A percentile compares a stretch with the other conserved stretches of the same genome.
Evolutionary conservation across 2,797 vertebrate genomes (phyloP).

Genomic region (Siniperca scherzeri): DNA sequence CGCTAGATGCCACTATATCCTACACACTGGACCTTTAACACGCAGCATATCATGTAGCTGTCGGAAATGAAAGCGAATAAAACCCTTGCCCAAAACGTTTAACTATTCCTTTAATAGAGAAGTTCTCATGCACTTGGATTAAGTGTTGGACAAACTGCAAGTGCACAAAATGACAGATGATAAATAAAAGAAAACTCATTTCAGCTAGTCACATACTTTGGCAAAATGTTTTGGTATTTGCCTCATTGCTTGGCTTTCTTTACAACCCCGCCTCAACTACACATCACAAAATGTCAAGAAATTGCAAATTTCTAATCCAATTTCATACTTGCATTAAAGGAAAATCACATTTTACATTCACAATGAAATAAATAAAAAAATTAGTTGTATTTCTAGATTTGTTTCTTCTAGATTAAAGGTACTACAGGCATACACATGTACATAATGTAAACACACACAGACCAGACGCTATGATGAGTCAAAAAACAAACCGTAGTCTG

Average conservation of each 20-base stretch:
- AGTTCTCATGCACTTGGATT: too few relatives aligned
- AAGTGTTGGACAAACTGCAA: too few relatives aligned
- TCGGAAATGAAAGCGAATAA: too few relatives aligned
- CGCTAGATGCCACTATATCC: too few relatives aligned
- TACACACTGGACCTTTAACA: too few relatives aligned
- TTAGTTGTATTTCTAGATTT: background rate
- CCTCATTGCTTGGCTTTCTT: background rate
- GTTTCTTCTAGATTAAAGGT: background rate
- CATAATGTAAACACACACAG: background rate
- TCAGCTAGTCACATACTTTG: background rate
- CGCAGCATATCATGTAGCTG: too few relatives aligned
- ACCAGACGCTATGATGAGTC: background rate
- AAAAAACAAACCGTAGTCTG: conserved; percentile 4
- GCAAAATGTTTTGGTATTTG: background rate
- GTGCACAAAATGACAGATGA: too few relatives aligned
- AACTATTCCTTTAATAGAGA: too few relatives aligned
- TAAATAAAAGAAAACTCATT: too few relatives aligned
- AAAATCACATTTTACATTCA: background rate
- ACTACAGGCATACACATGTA: background rate
- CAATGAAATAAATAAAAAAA: background rate
- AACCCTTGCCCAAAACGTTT: too few relatives aligned
- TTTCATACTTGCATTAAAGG: background rate
- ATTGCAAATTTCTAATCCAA: background rate
- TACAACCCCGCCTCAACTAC: background rate
- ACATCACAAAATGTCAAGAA: background rate